A percentile compares a stretch with the other conserved stretches of the same genome.
Evolutionary conservation across 2,888 invertebrate species (phyloP).

Genomic region (Aricia artaxerxes): DNA sequence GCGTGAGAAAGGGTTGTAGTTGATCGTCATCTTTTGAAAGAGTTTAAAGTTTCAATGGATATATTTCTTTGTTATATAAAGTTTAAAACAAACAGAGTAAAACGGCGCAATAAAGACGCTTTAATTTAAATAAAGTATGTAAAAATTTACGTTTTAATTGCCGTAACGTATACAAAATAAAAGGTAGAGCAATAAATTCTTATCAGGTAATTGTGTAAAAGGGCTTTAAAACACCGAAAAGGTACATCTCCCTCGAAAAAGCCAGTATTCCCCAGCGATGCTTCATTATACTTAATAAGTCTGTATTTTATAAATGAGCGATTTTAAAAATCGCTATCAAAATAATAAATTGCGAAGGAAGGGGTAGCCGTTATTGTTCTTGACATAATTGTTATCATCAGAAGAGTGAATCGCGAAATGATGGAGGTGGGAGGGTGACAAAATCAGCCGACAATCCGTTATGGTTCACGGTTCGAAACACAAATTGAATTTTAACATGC

Average conservation of each 20-base stretch:
- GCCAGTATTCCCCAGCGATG: slow-evolving; percentile 14
- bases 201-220: slow-evolving; percentile 21
- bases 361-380: slow-evolving; percentile 52
- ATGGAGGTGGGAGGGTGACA: slow-evolving; percentile 66
- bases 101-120: neutral
- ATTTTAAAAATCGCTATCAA: slow-evolving; percentile 28
- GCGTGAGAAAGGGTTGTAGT: no score
- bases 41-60: no score
- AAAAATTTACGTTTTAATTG: neutral
- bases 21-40: neutral
- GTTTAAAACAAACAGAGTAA: neutral
- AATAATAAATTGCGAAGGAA: slow-evolving; percentile 19
- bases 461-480: slow-evolving; percentile 73
- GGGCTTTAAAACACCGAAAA: slow-evolving; percentile 20
- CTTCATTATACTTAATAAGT: slow-evolving; percentile 20
- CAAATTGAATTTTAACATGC: slow-evolving; percentile 79
- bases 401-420: slow-evolving; percentile 66
- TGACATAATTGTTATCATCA: slow-evolving; percentile 58
- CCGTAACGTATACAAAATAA: slow-evolving; percentile 8
- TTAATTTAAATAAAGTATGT: neutral
- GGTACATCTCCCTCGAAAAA: slow-evolving; percentile 9
- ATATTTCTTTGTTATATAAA: neutral
- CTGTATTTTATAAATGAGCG: slow-evolving; percentile 21
- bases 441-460: slow-evolving; percentile 73
- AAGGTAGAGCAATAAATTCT: slow-evolving; percentile 19